A percentile compares a stretch with the other conserved stretches of the same genome.
Evolutionary conservation across 2,888 invertebrate genomes (phyloP).

Genomic region (Lasioglossum oenotherae): DNA sequence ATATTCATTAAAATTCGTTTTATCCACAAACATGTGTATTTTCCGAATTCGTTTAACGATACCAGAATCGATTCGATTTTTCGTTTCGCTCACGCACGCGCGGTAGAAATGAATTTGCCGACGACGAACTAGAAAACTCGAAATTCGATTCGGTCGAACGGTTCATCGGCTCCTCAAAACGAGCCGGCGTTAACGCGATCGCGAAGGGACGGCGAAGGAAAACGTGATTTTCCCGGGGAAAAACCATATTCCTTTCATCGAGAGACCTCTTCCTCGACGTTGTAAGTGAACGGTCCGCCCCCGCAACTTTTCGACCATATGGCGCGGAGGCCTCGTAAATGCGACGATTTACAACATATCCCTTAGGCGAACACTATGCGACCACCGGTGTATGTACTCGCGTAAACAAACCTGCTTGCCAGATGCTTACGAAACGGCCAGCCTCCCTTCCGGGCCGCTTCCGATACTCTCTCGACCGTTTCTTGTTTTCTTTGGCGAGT

Average conservation of each 20-base stretch:
- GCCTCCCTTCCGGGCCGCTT: constrained; percentile 13
- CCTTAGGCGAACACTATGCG: constrained; percentile 60
- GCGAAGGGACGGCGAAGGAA: not conserved
- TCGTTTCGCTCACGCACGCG: not conserved
- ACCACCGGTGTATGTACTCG: constrained; percentile 30
- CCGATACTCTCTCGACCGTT: not conserved
- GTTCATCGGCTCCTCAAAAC: not conserved
- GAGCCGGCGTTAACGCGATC: not conserved
- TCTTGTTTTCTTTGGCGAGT: not conserved
- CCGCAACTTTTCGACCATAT: constrained; percentile 46
- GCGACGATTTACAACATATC: constrained; percentile 65
- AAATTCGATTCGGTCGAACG: not conserved
- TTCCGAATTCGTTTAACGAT: not conserved
- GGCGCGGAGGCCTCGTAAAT: constrained; percentile 58
- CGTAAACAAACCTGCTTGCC: constrained; percentile 50
- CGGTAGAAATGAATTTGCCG: not conserved
- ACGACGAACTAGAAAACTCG: constrained; percentile 9
- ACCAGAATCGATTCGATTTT: not conserved
- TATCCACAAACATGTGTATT: no score
- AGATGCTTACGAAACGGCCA: constrained; percentile 47
- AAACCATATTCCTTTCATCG: not conserved
- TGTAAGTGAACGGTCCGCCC: not conserved
- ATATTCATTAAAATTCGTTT: no score
- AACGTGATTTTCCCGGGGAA: not conserved
- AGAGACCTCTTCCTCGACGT: not conserved